Evolutionary conservation across 2,797 vertebrate species (phyloP).

Genomic region (Hippopotamyrus pictus): DNA sequence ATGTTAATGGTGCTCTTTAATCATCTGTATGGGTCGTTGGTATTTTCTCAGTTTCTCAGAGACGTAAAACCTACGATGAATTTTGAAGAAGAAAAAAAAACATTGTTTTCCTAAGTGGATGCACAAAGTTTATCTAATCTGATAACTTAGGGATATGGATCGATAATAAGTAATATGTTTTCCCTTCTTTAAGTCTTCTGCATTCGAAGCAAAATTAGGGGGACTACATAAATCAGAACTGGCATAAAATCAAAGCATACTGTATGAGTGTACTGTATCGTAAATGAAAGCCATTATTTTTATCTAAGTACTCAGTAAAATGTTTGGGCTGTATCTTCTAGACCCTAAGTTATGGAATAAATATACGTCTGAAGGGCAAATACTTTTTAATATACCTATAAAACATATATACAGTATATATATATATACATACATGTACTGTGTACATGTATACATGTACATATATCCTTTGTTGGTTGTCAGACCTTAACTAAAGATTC

Average conservation of each 20-base stretch:
- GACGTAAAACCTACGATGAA: neutral
- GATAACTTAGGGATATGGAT: slow-evolving; percentile 36
- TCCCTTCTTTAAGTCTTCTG: slow-evolving; percentile 47
- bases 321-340: neutral
- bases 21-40: neutral
- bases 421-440: too few species aligned
- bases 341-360: neutral
- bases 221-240: slow-evolving; percentile 51
- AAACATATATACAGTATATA: too few species aligned
- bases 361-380: neutral
- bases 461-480: neutral
- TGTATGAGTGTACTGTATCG: slow-evolving; percentile 26
- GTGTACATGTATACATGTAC: neutral
- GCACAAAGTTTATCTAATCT: neutral
- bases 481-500: neutral
- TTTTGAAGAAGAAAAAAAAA: neutral
- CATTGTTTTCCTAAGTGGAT: neutral
- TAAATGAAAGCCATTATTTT: neutral
- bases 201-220: slow-evolving; percentile 44
- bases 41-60: neutral
- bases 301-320: neutral
- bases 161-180: slow-evolving; percentile 46
- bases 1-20: neutral
- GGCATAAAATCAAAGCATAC: slow-evolving; percentile 41
- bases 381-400: neutral